phyloP scores from a whole-genome alignment of 2,888 invertebrate genomes.

The Drosophila macrospina region DNA sequence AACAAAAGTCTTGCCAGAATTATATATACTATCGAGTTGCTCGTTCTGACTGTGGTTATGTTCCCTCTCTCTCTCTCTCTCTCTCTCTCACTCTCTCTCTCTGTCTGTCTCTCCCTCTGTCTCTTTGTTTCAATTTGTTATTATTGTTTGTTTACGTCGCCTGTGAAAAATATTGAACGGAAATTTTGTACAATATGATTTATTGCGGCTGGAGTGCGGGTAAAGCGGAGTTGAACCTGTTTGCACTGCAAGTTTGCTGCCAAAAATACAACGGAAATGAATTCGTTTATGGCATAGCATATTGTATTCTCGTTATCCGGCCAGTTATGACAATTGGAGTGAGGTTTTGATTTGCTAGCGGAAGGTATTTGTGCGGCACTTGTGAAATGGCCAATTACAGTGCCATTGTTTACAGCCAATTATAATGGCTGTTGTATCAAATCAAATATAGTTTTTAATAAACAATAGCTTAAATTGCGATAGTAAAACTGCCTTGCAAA shows the following conservation, averaged over 20 bases:
- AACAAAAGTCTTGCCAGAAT: slow-evolving; percentile 36
- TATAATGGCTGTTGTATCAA: not conserved
- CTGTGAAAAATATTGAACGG: slow-evolving; percentile 76
- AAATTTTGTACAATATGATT: slow-evolving; percentile 78
- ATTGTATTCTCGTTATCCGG: slow-evolving; percentile 79
- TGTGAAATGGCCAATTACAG: slow-evolving; percentile 65
- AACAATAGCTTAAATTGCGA: slow-evolving; percentile 30
- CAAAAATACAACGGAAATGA: slow-evolving; percentile 75
- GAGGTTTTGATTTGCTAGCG: slow-evolving; percentile 46
- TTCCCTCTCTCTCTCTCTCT: slow-evolving; percentile 2
- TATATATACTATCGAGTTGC: slow-evolving; percentile 26
- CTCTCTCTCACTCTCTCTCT: not conserved
- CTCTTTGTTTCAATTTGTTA: slow-evolving; percentile 71
- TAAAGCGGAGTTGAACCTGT: slow-evolving; percentile 4
- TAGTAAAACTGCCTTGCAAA: slow-evolving; percentile 1
- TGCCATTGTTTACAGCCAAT: slow-evolving; percentile 20
- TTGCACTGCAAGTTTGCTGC: slow-evolving; percentile 59
- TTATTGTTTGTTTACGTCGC: slow-evolving; percentile 71
- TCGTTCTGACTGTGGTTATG: slow-evolving; percentile 8
- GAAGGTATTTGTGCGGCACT: slow-evolving; percentile 67
- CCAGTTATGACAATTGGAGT: slow-evolving; percentile 60
- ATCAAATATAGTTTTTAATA: slow-evolving; percentile 14
- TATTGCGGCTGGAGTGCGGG: slow-evolving; percentile 42
- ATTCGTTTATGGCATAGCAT: slow-evolving; percentile 76
- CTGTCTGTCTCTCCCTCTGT: slow-evolving; percentile 6